phyloP scores from a whole-genome alignment of 2,113 vertebrate genomes.

The Perognathus longimembris region DNA sequence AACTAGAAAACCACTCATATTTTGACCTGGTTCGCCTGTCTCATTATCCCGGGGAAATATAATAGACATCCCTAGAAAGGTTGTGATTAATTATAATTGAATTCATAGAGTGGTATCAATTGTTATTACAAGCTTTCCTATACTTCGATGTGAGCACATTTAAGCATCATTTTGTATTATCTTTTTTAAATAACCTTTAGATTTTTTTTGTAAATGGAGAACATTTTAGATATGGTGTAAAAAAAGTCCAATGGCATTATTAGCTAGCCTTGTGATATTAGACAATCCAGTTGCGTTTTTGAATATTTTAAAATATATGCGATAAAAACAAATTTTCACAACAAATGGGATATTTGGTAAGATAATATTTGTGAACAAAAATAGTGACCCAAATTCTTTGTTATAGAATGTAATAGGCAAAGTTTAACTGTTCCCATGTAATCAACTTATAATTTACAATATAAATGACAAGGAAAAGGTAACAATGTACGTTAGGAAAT shows the following conservation, averaged over 20 bases:
- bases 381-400: neutral
- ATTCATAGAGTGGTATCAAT: neutral
- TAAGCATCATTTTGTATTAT: neutral
- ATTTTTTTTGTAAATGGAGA: neutral
- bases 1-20: neutral
- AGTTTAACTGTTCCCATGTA: conserved; percentile 5
- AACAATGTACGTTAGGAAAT: neutral
- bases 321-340: neutral
- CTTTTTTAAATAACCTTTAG: neutral
- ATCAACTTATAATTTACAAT: neutral
- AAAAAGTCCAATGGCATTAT: neutral
- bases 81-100: neutral
- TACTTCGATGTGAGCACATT: neutral
- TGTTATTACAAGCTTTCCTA: neutral
- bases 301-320: neutral
- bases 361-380: neutral
- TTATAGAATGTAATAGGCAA: neutral
- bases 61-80: neutral
- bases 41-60: neutral
- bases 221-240: neutral
- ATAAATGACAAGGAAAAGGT: neutral
- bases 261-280: too few relatives aligned
- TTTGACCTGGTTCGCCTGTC: neutral
- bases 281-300: too few relatives aligned
- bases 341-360: neutral